Conservation (phyloP, 2,888 invertebrate genomes). For the Timandra comae region DNA sequence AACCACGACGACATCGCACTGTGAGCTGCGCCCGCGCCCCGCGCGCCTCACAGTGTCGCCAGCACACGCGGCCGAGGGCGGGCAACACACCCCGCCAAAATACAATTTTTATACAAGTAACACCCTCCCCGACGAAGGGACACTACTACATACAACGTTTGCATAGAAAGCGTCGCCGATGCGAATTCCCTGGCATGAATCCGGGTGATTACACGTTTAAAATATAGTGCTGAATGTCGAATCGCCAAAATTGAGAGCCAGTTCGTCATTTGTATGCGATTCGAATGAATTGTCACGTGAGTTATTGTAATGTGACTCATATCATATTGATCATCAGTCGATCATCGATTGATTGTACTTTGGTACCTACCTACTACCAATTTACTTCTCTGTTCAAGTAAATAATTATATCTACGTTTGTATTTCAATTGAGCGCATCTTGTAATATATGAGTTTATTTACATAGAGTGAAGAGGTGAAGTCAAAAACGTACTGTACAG, state of each 20-base stretch:
- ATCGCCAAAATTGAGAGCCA: slow-evolving; percentile 54
- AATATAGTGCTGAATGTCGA: slow-evolving; percentile 45
- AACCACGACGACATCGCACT: slow-evolving; percentile 58
- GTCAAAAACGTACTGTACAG: too few relatives aligned
- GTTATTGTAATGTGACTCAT: slow-evolving; percentile 5
- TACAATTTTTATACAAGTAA: slow-evolving; percentile 36
- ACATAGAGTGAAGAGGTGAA: too few relatives aligned
- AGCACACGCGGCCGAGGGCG: slow-evolving; percentile 28
- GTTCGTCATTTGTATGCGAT: slow-evolving; percentile 40
- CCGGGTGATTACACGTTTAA: slow-evolving; percentile 45
- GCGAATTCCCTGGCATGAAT: slow-evolving; percentile 67
- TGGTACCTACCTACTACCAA: too few relatives aligned
- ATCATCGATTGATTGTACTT: too few relatives aligned
- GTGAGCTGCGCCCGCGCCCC: slow-evolving; percentile 29
- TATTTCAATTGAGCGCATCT: too few relatives aligned
- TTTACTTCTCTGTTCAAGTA: too few relatives aligned
- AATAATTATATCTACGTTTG: too few relatives aligned
- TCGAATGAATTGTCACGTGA: slow-evolving; percentile 29
- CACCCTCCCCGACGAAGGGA: slow-evolving; percentile 49
- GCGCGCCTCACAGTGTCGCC: slow-evolving; percentile 53
- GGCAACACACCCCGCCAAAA: slow-evolving; percentile 36
- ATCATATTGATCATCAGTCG: slow-evolving; percentile 11
- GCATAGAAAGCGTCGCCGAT: slow-evolving; percentile 50
- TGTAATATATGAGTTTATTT: too few relatives aligned
- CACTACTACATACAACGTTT: slow-evolving; percentile 49